Evolutionary conservation across 2,797 vertebrate species (phyloP), one percentile per base, ranked within the genome.

Genomic region (Spinibarbus caldwelli): DNA sequence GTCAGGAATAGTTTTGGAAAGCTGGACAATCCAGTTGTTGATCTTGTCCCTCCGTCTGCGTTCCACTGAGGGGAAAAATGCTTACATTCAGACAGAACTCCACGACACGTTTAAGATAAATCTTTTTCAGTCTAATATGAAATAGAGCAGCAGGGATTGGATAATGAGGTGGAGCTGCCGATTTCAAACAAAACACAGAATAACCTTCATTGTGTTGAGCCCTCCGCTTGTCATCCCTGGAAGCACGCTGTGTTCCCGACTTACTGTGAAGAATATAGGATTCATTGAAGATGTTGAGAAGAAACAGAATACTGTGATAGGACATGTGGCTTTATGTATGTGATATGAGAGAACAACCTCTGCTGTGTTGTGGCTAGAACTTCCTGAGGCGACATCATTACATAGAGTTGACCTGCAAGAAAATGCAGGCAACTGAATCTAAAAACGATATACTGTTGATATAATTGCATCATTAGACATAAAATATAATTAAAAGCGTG

Each of bases 301-400:
- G 14, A 41, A 64, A 41, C 31, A 43, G 9, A 82, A 54, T 41
- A 34, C 19, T 96, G 96, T 26, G 14, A 68, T 10, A 29, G 38
- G 11, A 57, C 31, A 75, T 19, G 19, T 68, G 59, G 9, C 95
- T 95, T 82, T 96, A 96, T 5, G 96, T 96, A 89, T 97, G 34
- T 62, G 31, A 77, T n/a, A 49, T 12, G 29, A 84, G 62, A 83
- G 23, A 97, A 96, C 21, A 96, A 97, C 88, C 97, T 94, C 92
- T 97, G 97, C 76, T 95, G 94, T 14, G 96, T 95, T 9, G 96
- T 96, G 1, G 96, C 95, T 81, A 99, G 92, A 78, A 98, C 97
- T 62, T 99, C 98, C 90, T 98, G 98, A 0, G 97, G 96, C 2
- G 98, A 98, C 98, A 98, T 98, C 97, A 98, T 98, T 89, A 98